Evolutionary conservation across 2,888 invertebrate species (phyloP).

Genomic region (Tiliacea aurago): DNA sequence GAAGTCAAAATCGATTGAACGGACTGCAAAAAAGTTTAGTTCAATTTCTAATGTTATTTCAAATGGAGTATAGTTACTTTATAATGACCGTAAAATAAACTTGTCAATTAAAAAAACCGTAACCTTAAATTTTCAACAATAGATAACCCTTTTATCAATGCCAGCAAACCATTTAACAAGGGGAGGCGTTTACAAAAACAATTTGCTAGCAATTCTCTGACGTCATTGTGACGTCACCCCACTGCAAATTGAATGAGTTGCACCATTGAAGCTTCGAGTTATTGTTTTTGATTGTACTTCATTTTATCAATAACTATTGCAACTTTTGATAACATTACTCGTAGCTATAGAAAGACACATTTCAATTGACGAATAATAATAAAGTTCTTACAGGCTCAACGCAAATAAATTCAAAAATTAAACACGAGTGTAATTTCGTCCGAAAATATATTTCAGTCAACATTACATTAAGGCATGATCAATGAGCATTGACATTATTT

Average conservation of each 20-base stretch:
- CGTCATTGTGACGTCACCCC: constrained; percentile 79
- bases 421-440: constrained; percentile 21
- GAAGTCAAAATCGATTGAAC: too few relatives aligned
- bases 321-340: constrained; percentile 7
- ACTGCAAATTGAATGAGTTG: constrained; percentile 82
- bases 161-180: constrained; percentile 66
- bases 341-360: neutral
- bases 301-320: constrained; percentile 18
- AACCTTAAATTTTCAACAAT: neutral
- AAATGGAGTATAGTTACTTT: too few relatives aligned
- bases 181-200: constrained; percentile 82
- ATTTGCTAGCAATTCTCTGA: constrained; percentile 81
- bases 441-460: constrained; percentile 54
- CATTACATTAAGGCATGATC: constrained; percentile 47
- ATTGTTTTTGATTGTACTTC: constrained; percentile 52
- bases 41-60: too few relatives aligned
- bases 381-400: neutral
- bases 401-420: constrained; percentile 13
- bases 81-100: too few relatives aligned
- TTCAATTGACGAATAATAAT: neutral
- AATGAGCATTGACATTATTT: constrained; percentile 53
- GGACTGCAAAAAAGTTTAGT: too few relatives aligned
- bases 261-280: constrained; percentile 75
- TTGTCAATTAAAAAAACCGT: neutral
- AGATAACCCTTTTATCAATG: constrained; percentile 58